These are phyloP conservation scores for Agrotis puta DNA, from an alignment of 2,888 invertebrate species.

Conservation along the genomic window DNA sequence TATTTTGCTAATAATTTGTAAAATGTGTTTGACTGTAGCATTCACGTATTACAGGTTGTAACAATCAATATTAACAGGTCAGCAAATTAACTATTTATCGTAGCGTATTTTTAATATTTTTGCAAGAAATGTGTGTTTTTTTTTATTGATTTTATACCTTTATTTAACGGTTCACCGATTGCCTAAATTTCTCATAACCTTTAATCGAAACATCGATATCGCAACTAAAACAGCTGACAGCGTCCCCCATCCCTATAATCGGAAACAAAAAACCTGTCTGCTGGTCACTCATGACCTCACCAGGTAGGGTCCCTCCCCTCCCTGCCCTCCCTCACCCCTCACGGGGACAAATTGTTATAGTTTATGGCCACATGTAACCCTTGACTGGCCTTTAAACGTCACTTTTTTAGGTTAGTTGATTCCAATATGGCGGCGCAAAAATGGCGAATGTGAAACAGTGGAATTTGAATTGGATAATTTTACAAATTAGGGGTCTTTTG, in stretches of 20 bases:
- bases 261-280: conserved; percentile 84
- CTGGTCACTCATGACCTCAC: conserved; percentile 80
- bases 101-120: conserved; percentile 10
- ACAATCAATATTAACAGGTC: conserved; percentile 2
- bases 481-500: conserved; percentile 18
- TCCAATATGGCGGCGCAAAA: conserved; percentile 20
- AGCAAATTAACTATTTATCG: conserved; percentile 15
- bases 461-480: conserved; percentile 28
- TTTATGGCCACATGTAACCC: conserved; percentile 64
- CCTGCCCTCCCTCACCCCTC: conserved; percentile 33
- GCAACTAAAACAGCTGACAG: conserved; percentile 71
- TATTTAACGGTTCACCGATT: background rate
- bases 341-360: conserved; percentile 72
- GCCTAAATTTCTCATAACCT: background rate
- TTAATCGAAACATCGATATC: conserved; percentile 53
- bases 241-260: conserved; percentile 69
- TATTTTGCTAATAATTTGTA: too few relatives aligned
- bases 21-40: too few relatives aligned
- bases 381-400: conserved; percentile 52
- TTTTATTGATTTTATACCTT: background rate
- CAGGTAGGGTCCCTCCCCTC: conserved; percentile 75
- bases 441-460: conserved; percentile 20
- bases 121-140: background rate
- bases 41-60: too few relatives aligned
- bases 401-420: conserved; percentile 31